Evolutionary conservation across 2,888 invertebrate species (phyloP), one percentile per base, ranked within the genome.

Genomic region (Sphaerophoria taeniata): DNA sequence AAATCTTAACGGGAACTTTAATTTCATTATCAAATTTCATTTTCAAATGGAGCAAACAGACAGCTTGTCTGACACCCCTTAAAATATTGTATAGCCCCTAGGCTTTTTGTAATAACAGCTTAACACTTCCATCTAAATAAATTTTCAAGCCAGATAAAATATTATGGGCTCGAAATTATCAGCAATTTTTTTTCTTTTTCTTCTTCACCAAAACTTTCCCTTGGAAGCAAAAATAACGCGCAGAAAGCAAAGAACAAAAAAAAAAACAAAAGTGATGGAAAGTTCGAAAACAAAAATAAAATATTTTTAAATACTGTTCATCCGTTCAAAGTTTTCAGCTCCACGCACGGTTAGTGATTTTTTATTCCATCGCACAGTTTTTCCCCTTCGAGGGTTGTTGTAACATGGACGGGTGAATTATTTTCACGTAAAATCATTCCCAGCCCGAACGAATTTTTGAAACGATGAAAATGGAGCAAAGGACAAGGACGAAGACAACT

Each of bases 401-500:
- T 0, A 58, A 11, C 14, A 12, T 12, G 43, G 43, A 6, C 9
- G 61, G 63, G 53, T 51, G 63, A 63, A 51, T 60, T 58, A 55
- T 43, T 70, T 61, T 63, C 70, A 61, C 63, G 51, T 81, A 56
- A 71, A 75, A 81, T 82, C 77, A 56, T 72, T 73, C 60, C 43
- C 53, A 61, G 49, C 31, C 51, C 56, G 69, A 36, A 67, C 39
- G 31, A 72, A n/a, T n/a, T n/a, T n/a, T n/a, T n/a, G n/a, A n/a
- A n/a, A n/a, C n/a, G n/a, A n/a, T n/a, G n/a, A n/a, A n/a, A n/a
- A n/a, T n/a, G n/a, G n/a, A n/a, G n/a, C n/a, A n/a, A n/a, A n/a
- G n/a, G n/a, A n/a, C n/a, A n/a, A n/a, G 76, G 53, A 76, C 72
- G 65, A 73, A 73, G 53, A 82, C 67, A 82, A 70, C 73, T 36